Conservation (phyloP, 2,888 invertebrate species). For the Napeogenes sylphis region DNA sequence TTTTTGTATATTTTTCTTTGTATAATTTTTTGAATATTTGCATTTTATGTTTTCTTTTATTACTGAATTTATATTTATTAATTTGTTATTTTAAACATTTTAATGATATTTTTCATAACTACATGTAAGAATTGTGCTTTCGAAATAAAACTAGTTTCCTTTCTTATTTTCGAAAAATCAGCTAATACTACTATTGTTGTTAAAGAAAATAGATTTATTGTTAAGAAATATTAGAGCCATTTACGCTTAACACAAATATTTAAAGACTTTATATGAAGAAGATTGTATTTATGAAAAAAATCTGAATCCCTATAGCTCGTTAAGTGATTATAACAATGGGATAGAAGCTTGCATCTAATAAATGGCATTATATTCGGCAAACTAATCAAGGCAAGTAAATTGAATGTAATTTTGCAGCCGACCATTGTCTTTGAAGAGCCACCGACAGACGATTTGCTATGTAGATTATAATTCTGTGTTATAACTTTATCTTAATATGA, state of each 20-base stretch:
- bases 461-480: conserved; percentile 23
- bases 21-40: too few relatives aligned
- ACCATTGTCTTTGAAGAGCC: conserved; percentile 32
- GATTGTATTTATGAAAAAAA: not conserved
- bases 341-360: conserved; percentile 42
- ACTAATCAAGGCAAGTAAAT: conserved; percentile 68
- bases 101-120: too few relatives aligned
- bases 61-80: too few relatives aligned
- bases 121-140: too few relatives aligned
- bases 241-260: not conserved
- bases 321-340: not conserved
- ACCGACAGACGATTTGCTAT: conserved; percentile 20
- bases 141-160: too few relatives aligned
- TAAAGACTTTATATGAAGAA: not conserved
- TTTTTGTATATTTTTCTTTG: too few relatives aligned
- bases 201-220: too few relatives aligned
- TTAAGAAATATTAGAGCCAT: too few relatives aligned
- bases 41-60: too few relatives aligned
- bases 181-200: too few relatives aligned
- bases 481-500: conserved; percentile 3
- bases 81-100: too few relatives aligned
- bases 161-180: too few relatives aligned
- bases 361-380: conserved; percentile 53
- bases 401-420: conserved; percentile 68
- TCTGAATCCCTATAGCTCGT: not conserved